Percentiles rank a stretch among this genome's conserved stretches.
These are phyloP conservation scores for Anorthoa munda DNA, from an alignment of 2,888 invertebrate genomes.

Conservation along the genomic window DNA sequence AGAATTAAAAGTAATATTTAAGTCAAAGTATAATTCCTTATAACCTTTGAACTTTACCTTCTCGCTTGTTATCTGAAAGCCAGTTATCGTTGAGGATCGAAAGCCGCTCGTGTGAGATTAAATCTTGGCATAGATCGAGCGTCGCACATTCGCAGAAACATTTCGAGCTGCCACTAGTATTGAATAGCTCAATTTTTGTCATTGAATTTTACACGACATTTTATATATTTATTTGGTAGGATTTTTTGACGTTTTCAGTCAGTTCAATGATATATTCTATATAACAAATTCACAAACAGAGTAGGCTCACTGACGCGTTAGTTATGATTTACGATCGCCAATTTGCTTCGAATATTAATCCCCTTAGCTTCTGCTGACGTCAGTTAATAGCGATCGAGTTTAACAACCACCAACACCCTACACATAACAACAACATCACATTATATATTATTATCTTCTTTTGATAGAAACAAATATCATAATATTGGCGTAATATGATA, in stretches of 20 bases:
- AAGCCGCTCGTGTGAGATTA: conserved; percentile 35
- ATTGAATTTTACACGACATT: conserved; percentile 15
- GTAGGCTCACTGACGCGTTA: conserved; percentile 12
- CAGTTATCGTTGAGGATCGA: conserved; percentile 26
- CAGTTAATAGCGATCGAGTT: conserved; percentile 39
- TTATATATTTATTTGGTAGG: conserved; percentile 3
- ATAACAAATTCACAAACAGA: conserved; percentile 11
- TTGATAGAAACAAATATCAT: background rate
- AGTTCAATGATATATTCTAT: conserved; percentile 3
- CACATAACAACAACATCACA: conserved; percentile 22
- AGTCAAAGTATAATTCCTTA: conserved; percentile 30
- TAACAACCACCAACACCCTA: conserved; percentile 22
- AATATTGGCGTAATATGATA: too few relatives aligned
- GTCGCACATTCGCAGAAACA: conserved; percentile 9
- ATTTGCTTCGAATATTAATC: conserved; percentile 36
- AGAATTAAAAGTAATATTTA: conserved; percentile 39
- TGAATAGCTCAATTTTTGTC: background rate
- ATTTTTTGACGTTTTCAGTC: background rate
- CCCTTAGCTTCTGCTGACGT: conserved; percentile 28
- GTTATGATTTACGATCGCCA: conserved; percentile 36
- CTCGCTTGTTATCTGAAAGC: conserved; percentile 34
- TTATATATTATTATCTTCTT: background rate
- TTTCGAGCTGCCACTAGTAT: conserved; percentile 1
- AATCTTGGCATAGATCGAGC: conserved; percentile 13
- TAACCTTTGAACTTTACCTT: conserved; percentile 54